A percentile compares a stretch with the other conserved stretches of the same genome.
Evolutionary conservation across 2,113 vertebrate species (phyloP).

Genomic region (Athene cunicularia): DNA sequence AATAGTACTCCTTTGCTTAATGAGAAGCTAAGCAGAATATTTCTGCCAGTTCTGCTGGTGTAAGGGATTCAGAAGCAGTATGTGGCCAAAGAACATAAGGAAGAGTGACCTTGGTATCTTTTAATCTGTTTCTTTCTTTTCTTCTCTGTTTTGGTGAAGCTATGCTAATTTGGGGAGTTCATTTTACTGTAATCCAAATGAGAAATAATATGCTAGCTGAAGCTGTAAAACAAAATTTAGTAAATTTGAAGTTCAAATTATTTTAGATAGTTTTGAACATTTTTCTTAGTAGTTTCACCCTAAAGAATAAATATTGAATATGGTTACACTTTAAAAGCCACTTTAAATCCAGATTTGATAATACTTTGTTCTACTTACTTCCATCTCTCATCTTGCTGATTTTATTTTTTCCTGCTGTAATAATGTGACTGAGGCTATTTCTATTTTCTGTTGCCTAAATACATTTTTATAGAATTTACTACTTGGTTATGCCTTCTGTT

Average conservation of each 20-base stretch:
- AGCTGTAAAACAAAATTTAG: background rate
- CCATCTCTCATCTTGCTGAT: background rate
- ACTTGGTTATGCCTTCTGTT: background rate
- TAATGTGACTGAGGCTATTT: background rate
- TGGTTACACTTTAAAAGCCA: background rate
- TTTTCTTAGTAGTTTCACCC: background rate
- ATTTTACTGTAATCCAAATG: background rate
- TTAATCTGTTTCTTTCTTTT: background rate
- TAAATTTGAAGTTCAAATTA: background rate
- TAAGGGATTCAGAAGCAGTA: background rate
- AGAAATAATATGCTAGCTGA: background rate
- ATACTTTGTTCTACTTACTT: background rate
- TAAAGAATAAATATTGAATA: background rate
- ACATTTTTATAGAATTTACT: background rate
- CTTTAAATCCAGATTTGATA: background rate
- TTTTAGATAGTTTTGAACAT: background rate
- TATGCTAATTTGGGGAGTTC: background rate
- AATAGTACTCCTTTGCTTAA: background rate
- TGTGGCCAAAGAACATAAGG: background rate
- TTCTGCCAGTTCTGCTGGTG: background rate
- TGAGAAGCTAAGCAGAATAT: conserved; percentile 4
- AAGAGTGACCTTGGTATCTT: conserved; percentile 8
- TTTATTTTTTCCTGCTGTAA: conserved; percentile 19
- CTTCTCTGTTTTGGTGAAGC: background rate
- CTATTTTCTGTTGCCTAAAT: background rate